A percentile compares a stretch with the other conserved stretches of the same genome.
Conservation (phyloP, 2,797 vertebrate genomes). For the Pseudomugil tenellus region DNA sequence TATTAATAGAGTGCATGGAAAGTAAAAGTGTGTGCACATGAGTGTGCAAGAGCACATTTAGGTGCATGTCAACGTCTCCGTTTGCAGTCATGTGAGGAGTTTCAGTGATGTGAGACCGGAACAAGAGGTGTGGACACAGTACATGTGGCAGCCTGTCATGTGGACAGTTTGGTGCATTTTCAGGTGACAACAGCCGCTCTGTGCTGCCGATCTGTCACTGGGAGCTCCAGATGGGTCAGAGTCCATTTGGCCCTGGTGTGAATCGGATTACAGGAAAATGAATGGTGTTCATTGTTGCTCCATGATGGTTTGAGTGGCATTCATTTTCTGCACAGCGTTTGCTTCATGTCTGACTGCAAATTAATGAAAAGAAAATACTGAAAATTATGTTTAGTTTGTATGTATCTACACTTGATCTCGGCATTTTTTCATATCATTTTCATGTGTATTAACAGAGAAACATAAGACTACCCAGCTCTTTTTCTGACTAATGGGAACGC, state of each 20-base stretch:
- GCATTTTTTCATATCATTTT: background rate
- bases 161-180: slow-evolving; percentile 13
- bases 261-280: slow-evolving; percentile 72
- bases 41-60: background rate
- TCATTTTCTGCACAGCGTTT: slow-evolving; percentile 40
- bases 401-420: background rate
- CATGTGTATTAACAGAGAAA: background rate
- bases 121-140: background rate
- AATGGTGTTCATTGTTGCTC: slow-evolving; percentile 72
- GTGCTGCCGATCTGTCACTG: slow-evolving; percentile 38
- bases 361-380: slow-evolving; percentile 8
- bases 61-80: slow-evolving; percentile 12
- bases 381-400: slow-evolving; percentile 24
- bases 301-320: slow-evolving; percentile 59
- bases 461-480: background rate
- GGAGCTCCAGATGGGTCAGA: slow-evolving; percentile 59
- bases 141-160: slow-evolving; percentile 15
- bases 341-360: slow-evolving; percentile 19
- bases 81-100: slow-evolving; percentile 10
- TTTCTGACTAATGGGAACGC: background rate
- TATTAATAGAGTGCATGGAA: slow-evolving; percentile 9
- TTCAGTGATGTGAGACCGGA: background rate
- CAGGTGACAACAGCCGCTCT: slow-evolving; percentile 26
- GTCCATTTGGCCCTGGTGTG: slow-evolving; percentile 63
- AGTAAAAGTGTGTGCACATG: slow-evolving; percentile 8